Percentiles rank a stretch among this genome's conserved stretches.
Evolutionary conservation across 2,888 invertebrate genomes (phyloP).

Genomic region (Agriopis aurantiaria): DNA sequence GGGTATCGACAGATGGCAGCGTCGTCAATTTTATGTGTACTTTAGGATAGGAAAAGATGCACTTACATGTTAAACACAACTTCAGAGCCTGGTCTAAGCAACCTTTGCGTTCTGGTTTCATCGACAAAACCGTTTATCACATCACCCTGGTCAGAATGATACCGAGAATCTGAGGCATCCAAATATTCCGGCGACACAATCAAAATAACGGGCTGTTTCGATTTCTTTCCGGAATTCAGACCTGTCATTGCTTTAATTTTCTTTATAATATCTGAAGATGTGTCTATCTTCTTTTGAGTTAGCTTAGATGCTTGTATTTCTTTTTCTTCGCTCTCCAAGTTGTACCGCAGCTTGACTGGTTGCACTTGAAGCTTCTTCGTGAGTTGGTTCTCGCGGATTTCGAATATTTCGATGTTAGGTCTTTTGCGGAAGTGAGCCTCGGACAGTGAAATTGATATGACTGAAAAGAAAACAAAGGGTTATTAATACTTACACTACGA

Average conservation of each 20-base stretch:
- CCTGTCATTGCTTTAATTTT: constrained; percentile 1
- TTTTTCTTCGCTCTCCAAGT: constrained; percentile 19
- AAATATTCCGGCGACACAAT: constrained; percentile 12
- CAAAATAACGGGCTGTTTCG: constrained; percentile 1
- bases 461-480: constrained; percentile 19
- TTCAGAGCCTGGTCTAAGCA: constrained; percentile 4
- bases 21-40: too few species aligned
- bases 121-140: constrained; percentile 15
- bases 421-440: constrained; percentile 22
- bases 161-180: background rate
- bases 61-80: constrained; percentile 30
- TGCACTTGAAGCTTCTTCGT: constrained; percentile 17
- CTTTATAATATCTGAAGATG: background rate
- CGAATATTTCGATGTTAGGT: constrained; percentile 36
- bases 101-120: constrained; percentile 21
- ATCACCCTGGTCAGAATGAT: background rate
- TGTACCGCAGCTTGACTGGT: constrained; percentile 18
- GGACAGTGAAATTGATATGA: constrained; percentile 10
- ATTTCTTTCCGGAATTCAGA: constrained; percentile 4
- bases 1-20: too few species aligned
- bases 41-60: background rate
- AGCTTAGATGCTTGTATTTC: constrained; percentile 17
- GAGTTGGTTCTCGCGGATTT: constrained; percentile 29
- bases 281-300: constrained; percentile 5
- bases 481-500: too few species aligned